Evolutionary conservation across 2,888 invertebrate species (phyloP).

Genomic region (Perithous albicinctus): DNA sequence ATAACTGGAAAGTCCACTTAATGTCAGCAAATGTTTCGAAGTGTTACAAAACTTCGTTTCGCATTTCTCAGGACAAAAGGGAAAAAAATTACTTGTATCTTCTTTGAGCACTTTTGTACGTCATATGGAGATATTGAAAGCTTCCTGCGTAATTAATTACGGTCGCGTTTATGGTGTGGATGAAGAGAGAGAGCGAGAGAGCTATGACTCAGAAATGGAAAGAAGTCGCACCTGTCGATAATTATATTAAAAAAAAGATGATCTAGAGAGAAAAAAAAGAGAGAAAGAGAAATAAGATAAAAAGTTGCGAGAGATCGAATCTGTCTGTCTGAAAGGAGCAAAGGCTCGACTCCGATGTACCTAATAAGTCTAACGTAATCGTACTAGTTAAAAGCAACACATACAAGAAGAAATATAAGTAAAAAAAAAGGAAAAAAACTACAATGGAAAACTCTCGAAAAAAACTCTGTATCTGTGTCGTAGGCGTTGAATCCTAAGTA

Average conservation of each 20-base stretch:
- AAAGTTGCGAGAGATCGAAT: slow-evolving; percentile 56
- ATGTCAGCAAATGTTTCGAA: neutral
- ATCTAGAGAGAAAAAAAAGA: slow-evolving; percentile 38
- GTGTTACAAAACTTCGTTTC: slow-evolving; percentile 1
- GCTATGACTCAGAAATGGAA: slow-evolving; percentile 40
- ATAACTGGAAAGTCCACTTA: neutral
- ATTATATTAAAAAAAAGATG: slow-evolving; percentile 39
- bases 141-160: slow-evolving; percentile 48
- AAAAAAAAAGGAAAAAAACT: slow-evolving; percentile 41
- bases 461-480: slow-evolving; percentile 83
- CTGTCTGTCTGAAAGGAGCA: slow-evolving; percentile 63
- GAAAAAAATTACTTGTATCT: neutral
- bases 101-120: slow-evolving; percentile 58
- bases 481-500: slow-evolving; percentile 81
- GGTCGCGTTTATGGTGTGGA: slow-evolving; percentile 31
- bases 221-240: slow-evolving; percentile 45
- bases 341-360: slow-evolving; percentile 70
- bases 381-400: slow-evolving; percentile 71
- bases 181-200: slow-evolving; percentile 35
- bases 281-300: slow-evolving; percentile 37
- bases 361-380: slow-evolving; percentile 76
- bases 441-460: slow-evolving; percentile 47
- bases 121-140: slow-evolving; percentile 49
- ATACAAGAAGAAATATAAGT: slow-evolving; percentile 35
- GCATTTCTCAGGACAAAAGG: neutral